Conservation (phyloP, 2,113 vertebrate genomes). For the rat (Rattus norvegicus) region GRCr8 NC_086026.1:54530001-54530500, state of each 20-base stretch:
- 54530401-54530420: neutral
- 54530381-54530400: neutral
- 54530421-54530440: accelerated
- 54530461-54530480: neutral
- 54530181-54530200: neutral
- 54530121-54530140: neutral
- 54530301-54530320: neutral
- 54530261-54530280: neutral
- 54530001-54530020: neutral
- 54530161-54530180: neutral
- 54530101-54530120: neutral
- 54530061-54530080: neutral
- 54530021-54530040: neutral
- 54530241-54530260: neutral
- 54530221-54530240: neutral
- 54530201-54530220: neutral
- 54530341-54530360: accelerated
- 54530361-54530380: neutral
- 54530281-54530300: neutral
- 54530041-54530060: neutral
- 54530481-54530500: accelerated
- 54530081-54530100: neutral
- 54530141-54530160: neutral
- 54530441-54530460: too few species aligned
- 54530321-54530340: neutral